A percentile compares a stretch with the other conserved stretches of the same genome.
These are phyloP conservation scores for Aegotheles bennettii DNA, from an alignment of 2,113 vertebrate genomes.

Conservation along the genomic window DNA sequence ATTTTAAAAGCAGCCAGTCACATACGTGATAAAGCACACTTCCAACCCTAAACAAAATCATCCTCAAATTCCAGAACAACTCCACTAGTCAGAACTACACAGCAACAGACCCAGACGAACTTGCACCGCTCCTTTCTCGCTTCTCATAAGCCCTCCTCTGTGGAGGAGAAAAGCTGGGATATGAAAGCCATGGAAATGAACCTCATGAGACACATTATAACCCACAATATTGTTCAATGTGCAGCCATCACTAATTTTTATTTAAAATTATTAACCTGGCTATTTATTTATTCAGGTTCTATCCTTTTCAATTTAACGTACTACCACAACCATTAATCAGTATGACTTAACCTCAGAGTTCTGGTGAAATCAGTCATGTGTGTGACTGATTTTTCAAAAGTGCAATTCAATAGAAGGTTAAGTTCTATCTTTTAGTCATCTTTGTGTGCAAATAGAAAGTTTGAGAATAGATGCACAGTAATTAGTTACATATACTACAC, in stretches of 20 bases:
- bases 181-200: not conserved
- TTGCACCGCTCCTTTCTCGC: not conserved
- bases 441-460: not conserved
- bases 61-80: not conserved
- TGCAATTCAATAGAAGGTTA: not conserved
- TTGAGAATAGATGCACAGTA: not conserved
- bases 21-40: not conserved
- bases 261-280: not conserved
- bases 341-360: not conserved
- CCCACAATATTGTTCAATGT: not conserved
- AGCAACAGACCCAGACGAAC: not conserved
- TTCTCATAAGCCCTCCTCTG: too few relatives aligned
- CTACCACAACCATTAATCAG: not conserved
- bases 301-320: not conserved
- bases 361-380: not conserved
- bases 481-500: accelerated
- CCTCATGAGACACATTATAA: not conserved
- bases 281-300: not conserved
- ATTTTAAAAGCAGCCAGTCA: not conserved
- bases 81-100: not conserved
- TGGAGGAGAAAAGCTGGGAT: not conserved
- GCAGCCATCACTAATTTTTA: not conserved
- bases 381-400: not conserved
- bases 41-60: not conserved
- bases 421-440: accelerated